Evolutionary conservation across 2,888 invertebrate species (phyloP).

Genomic region (Stenichneumon culpator): DNA sequence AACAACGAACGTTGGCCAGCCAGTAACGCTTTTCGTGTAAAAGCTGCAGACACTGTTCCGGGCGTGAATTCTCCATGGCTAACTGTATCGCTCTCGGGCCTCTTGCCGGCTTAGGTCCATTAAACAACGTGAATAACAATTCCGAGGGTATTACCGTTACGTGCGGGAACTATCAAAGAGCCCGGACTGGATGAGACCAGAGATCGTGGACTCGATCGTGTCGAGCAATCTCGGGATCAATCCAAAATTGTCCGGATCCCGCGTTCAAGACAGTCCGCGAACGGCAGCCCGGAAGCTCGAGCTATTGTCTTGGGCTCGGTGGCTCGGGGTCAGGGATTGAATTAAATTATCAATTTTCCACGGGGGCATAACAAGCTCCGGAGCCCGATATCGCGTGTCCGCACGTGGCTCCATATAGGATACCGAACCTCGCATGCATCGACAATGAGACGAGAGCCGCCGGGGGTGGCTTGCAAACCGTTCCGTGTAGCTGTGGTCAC

Average conservation of each 20-base stretch:
- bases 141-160: neutral
- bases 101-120: slow-evolving; percentile 8
- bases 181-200: neutral
- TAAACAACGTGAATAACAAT: slow-evolving; percentile 31
- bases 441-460: slow-evolving; percentile 16
- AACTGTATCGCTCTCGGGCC: neutral
- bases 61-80: neutral
- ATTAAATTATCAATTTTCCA: slow-evolving; percentile 59
- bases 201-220: slow-evolving; percentile 21
- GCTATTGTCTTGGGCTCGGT: slow-evolving; percentile 47
- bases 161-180: neutral
- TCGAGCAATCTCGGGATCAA: slow-evolving; percentile 23
- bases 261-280: neutral
- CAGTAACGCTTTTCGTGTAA: neutral
- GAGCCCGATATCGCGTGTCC: slow-evolving; percentile 37
- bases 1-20: slow-evolving; percentile 19
- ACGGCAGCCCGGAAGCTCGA: neutral
- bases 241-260: slow-evolving; percentile 27
- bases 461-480: neutral
- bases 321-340: slow-evolving; percentile 14
- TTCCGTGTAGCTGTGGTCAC: slow-evolving; percentile 16
- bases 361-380: slow-evolving; percentile 36
- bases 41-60: neutral
- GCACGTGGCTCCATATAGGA: slow-evolving; percentile 11
- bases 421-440: slow-evolving; percentile 34